A percentile compares a stretch with the other conserved stretches of the same genome.
These are phyloP conservation scores for Carposina sasakii DNA, from an alignment of 1,140 invertebrate species.

Conservation along the genomic window DNA sequence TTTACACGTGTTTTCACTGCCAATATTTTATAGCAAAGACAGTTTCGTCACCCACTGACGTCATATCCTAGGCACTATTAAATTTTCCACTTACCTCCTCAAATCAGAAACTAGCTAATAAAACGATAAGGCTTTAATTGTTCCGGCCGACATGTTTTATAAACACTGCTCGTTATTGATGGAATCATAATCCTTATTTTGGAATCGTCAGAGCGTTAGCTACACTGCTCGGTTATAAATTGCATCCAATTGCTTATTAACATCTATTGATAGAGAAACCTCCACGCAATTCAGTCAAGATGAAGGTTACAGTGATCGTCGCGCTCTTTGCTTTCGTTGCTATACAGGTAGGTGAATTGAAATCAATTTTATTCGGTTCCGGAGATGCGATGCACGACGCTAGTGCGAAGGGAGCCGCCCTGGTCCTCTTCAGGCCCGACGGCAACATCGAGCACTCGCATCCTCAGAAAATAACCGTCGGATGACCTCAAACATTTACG, in stretches of 20 bases:
- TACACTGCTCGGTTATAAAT: conserved; percentile 35
- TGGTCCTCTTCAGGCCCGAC: too few species aligned
- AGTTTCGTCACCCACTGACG: too few species aligned
- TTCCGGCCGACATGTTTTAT: conserved; percentile 38
- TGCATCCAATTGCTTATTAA: conserved; percentile 5
- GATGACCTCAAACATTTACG: too few species aligned
- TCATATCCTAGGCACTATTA: conserved; percentile 5
- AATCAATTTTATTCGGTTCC: too few species aligned
- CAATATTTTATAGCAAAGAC: too few species aligned
- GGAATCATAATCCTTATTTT: conserved; percentile 34
- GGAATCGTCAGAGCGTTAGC: conserved; percentile 16
- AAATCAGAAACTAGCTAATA: conserved; percentile 29
- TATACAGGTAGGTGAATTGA: conserved; percentile 53
- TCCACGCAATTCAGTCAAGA: conserved; percentile 10
- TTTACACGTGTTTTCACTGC: too few species aligned
- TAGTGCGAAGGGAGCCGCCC: too few species aligned
- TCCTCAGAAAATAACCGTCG: too few species aligned
- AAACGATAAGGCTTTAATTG: conserved; percentile 46
- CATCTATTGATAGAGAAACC: conserved; percentile 22
- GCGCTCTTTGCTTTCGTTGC: conserved; percentile 42
- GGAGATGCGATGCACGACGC: too few species aligned
- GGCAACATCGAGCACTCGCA: too few species aligned
- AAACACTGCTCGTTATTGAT: conserved; percentile 32
- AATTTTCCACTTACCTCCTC: conserved; percentile 15
- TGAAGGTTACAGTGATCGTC: conserved; percentile 37